A percentile compares a stretch with the other conserved stretches of the same genome.
Evolutionary conservation across 2,888 invertebrate species (phyloP).

Genomic region (Apodemia duryi): DNA sequence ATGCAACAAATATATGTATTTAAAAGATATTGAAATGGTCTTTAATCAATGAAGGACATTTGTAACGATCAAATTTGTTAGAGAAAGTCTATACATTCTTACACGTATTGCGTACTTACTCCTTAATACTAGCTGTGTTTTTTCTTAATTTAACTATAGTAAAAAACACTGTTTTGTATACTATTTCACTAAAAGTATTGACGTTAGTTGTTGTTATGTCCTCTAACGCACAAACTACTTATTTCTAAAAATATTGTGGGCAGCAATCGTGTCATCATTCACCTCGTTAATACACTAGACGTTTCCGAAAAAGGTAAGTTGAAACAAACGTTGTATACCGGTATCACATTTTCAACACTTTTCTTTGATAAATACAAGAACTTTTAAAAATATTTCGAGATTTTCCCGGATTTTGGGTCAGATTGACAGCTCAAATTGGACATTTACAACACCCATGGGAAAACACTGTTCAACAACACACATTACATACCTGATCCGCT

Average conservation of each 20-base stretch:
- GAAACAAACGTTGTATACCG: slow-evolving; percentile 13
- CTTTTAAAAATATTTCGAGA: slow-evolving; percentile 46
- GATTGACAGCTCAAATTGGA: slow-evolving; percentile 68
- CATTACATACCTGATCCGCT: slow-evolving; percentile 68
- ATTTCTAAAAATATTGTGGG: slow-evolving; percentile 77
- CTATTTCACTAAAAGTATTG: slow-evolving; percentile 14
- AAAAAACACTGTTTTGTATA: slow-evolving; percentile 36
- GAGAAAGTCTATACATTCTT: slow-evolving; percentile 50
- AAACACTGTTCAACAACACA: slow-evolving; percentile 52
- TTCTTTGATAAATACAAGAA: slow-evolving; percentile 37
- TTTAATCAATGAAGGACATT: slow-evolving; percentile 46
- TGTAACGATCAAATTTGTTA: slow-evolving; percentile 38
- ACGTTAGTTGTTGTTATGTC: slow-evolving; percentile 55
- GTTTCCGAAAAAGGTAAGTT: slow-evolving; percentile 22
- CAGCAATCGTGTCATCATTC: slow-evolving; percentile 67
- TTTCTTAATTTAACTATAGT: slow-evolving; percentile 7
- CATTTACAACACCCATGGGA: slow-evolving; percentile 68
- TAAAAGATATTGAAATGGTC: slow-evolving; percentile 28
- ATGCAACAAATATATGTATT: slow-evolving; percentile 27
- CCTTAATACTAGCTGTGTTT: slow-evolving; percentile 17
- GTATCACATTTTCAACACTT: slow-evolving; percentile 23
- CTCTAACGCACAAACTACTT: slow-evolving; percentile 67
- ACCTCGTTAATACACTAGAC: slow-evolving; percentile 38
- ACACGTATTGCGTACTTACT: slow-evolving; percentile 32
- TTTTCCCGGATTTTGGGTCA: slow-evolving; percentile 68